A percentile compares a stretch with the other conserved stretches of the same genome.
Conservation (phyloP, 1,140 invertebrate genomes). For the Meteorus sp. region DNA sequence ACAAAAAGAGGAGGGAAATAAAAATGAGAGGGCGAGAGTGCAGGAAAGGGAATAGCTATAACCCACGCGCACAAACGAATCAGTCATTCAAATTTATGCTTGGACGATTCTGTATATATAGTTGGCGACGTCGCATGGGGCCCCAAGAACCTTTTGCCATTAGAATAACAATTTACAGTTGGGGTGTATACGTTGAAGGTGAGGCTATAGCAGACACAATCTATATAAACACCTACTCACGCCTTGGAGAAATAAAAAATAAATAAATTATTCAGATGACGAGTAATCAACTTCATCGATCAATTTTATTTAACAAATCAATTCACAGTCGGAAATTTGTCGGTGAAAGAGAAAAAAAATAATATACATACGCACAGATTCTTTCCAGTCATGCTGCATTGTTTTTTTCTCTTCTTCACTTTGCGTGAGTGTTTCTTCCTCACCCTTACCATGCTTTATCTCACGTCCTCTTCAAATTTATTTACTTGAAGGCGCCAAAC, state of each 20-base stretch:
- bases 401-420: not conserved
- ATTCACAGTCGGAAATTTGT: not conserved
- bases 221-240: not conserved
- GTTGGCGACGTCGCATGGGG: conserved; percentile 15
- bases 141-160: conserved; percentile 26
- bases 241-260: not conserved
- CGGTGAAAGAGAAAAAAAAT: too few relatives aligned
- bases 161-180: conserved; percentile 44
- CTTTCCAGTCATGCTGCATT: too few relatives aligned
- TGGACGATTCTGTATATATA: not conserved
- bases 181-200: conserved; percentile 3
- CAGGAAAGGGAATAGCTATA: not conserved
- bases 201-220: conserved; percentile 5
- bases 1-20: conserved; percentile 9
- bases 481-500: conserved; percentile 1
- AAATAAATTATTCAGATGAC: not conserved
- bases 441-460: too few relatives aligned
- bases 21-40: not conserved
- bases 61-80: conserved; percentile 1
- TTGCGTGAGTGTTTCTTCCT: too few relatives aligned
- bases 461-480: not conserved
- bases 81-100: conserved; percentile 49
- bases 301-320: conserved; percentile 7
- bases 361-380: not conserved
- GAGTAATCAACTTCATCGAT: conserved; percentile 2